These are phyloP conservation scores for Oxygymnocypris stewartii DNA, from an alignment of 2,113 vertebrate genomes.

Conservation along the genomic window DNA sequence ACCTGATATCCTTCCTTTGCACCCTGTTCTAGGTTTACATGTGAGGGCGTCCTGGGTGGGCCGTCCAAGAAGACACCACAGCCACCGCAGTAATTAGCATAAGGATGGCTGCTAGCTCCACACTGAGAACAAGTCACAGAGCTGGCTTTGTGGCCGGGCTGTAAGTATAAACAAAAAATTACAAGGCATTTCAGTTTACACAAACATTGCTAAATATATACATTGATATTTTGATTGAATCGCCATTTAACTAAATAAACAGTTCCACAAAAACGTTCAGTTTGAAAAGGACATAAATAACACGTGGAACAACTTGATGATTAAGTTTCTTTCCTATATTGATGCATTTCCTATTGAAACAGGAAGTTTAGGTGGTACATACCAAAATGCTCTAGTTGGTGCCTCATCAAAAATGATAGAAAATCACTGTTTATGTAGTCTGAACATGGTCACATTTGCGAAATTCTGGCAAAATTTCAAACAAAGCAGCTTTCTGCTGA, in stretches of 20 bases:
- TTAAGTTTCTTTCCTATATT: not conserved
- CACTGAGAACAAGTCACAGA: conserved; percentile 80
- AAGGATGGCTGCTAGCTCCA: conserved; percentile 75
- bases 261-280: not conserved
- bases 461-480: too few relatives aligned
- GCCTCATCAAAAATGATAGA: not conserved
- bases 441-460: too few relatives aligned
- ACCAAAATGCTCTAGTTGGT: not conserved
- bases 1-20: not conserved
- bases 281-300: not conserved
- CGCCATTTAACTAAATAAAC: not conserved
- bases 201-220: not conserved
- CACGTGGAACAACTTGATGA: not conserved
- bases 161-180: not conserved
- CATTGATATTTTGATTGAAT: not conserved
- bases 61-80: conserved; percentile 81
- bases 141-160: conserved; percentile 69
- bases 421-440: not conserved
- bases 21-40: conserved; percentile 29
- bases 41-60: conserved; percentile 45
- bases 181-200: not conserved
- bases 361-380: not conserved
- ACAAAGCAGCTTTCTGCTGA: not conserved
- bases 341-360: not conserved
- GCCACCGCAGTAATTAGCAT: conserved; percentile 78